Evolutionary conservation across 2,113 vertebrate genomes (phyloP).

Genomic region (Amblyopsis rosae): DNA sequence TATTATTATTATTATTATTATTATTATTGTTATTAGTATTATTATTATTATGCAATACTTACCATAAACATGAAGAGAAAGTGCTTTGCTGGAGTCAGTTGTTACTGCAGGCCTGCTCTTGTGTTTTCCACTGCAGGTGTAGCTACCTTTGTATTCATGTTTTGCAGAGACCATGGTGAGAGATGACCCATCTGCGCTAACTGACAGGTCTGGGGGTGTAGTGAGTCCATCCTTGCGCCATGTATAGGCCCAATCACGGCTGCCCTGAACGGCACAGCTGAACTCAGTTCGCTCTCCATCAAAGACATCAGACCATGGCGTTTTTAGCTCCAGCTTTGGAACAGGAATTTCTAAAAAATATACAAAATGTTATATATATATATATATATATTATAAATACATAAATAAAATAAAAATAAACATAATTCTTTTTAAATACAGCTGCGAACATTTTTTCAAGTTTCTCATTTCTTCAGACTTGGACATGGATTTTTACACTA

Average conservation of each 20-base stretch:
- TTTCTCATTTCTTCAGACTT: no score
- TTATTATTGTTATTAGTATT: background rate
- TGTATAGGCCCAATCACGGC: constrained; percentile 1
- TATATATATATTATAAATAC: background rate
- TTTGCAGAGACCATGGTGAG: background rate
- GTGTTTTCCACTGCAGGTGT: constrained; percentile 6
- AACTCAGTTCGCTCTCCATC: constrained; percentile 9
- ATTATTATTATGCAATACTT: background rate
- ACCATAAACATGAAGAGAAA: background rate
- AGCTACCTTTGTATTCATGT: background rate
- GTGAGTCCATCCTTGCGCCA: constrained; percentile 7
- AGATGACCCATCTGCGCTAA: background rate
- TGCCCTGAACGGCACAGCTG: background rate
- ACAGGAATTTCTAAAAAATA: constrained; percentile 1
- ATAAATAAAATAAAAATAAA: background rate
- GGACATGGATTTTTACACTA: no score
- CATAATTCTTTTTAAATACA: background rate
- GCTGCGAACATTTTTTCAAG: no score
- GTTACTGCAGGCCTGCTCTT: background rate
- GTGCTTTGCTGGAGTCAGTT: background rate
- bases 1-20: background rate
- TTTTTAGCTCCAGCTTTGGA: background rate
- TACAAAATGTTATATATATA: background rate
- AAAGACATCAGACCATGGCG: constrained; percentile 12
- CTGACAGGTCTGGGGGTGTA: background rate